Base-by-base conservation (phyloP, 2,113 vertebrate species). In the Proterorhinus semilunaris region DNA sequence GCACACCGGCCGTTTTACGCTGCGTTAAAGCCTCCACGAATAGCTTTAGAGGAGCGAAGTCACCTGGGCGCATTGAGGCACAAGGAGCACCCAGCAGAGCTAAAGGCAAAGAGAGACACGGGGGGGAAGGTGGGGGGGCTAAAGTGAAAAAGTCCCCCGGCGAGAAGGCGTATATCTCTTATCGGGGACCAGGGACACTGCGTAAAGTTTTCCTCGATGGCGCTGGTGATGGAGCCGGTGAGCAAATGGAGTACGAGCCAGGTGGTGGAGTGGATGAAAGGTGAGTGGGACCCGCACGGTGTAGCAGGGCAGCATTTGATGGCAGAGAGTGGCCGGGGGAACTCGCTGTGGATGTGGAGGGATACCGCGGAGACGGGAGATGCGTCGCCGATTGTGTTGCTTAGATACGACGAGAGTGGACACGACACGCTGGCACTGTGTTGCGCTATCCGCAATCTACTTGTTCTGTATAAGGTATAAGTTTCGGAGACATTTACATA, bases 201-300 rank as follows among this genome's bases (percentile, higher is more conserved):
- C 69, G 83, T 75, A 88, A 90, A 91, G 82, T 90, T 90, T 90
- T 88, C 75, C 82, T 81, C 84, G 65, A 90, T 90, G 89, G 89
- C 92, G 89, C 81, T 93, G 85, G 90, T 92, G 86, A 93, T 93
- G 91, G 91, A 93, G 81, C 92, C 92, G 72, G 92, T 93, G 61
- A 93, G 91, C 87, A 93, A 93, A 85, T 93, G 91, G 92, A 92
- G 87, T 78, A 87, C 89, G 21, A 88, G 68, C 81, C 92, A 91
- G 81, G 91, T 93, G 81, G 90, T 93, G 84, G 90, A 92, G 74
- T 93, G 92, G 92, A 93, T 93, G 92, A 92, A 92, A 91, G 91
- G 92, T 92, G 72, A 3, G 54, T 13, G 45, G 3, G 9, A 17
- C 15, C 7, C 6, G 17, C 27, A 5, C 27, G 27, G 27, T 16